Percentiles rank a stretch among this genome's conserved stretches.
Evolutionary conservation across 2,113 vertebrate genomes (phyloP).

Genomic region (human): DNA sequence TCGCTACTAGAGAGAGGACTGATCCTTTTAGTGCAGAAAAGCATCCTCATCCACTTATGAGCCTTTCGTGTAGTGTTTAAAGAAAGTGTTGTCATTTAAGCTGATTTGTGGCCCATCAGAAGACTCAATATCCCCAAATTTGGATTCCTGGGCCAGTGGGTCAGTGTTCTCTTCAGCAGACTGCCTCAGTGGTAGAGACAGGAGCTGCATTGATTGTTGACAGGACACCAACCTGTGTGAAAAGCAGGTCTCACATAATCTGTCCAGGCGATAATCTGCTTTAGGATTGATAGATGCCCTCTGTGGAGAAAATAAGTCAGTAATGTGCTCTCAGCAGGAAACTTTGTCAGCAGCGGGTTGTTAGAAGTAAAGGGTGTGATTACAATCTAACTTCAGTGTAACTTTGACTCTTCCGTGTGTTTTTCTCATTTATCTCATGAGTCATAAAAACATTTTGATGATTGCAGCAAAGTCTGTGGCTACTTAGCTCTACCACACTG

Average conservation of each 20-base stretch:
- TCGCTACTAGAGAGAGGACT: neutral
- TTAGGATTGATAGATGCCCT: neutral
- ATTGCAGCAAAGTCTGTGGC: slow-evolving; percentile 38
- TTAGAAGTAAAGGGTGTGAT: slow-evolving; percentile 61
- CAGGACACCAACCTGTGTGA: neutral
- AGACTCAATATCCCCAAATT: neutral
- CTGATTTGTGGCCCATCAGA: slow-evolving; percentile 2
- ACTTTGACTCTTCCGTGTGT: slow-evolving; percentile 57
- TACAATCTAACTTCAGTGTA: slow-evolving; percentile 59
- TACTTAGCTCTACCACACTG: neutral
- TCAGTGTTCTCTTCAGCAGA: neutral
- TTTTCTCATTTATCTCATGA: slow-evolving; percentile 67
- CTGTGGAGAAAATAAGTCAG: slow-evolving; percentile 34
- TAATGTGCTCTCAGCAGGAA: slow-evolving; percentile 33
- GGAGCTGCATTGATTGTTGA: neutral
- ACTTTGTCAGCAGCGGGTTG: slow-evolving; percentile 51
- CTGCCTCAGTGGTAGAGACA: neutral
- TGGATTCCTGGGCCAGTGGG: neutral
- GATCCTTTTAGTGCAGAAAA: neutral
- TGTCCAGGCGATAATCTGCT: neutral
- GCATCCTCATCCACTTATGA: neutral
- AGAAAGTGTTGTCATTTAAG: neutral
- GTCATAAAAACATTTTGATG: slow-evolving; percentile 70
- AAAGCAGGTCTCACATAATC: slow-evolving; percentile 6
- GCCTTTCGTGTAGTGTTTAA: neutral